Percentiles rank a stretch among this genome's conserved stretches.
Evolutionary conservation across 1,140 invertebrate genomes (phyloP).

Genomic region (Myzus persicae): DNA sequence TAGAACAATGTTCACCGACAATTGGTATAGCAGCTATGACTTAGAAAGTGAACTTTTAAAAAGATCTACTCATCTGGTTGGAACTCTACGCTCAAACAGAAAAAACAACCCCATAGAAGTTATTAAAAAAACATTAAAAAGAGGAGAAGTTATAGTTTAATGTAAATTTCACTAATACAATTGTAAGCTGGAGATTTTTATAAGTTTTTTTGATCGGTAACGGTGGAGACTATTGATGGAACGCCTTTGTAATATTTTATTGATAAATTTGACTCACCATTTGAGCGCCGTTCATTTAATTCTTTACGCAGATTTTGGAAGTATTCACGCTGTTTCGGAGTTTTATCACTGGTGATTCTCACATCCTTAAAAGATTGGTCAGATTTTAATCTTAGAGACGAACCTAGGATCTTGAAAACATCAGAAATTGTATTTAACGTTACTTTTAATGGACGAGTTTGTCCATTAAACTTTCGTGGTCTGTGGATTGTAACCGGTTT

Average conservation of each 20-base stretch:
- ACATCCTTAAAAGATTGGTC: not conserved
- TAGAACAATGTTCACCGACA: slow-evolving; percentile 46
- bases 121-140: not conserved
- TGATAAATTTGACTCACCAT: not conserved
- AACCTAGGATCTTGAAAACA: not conserved
- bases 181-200: not conserved
- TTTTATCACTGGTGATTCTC: not conserved
- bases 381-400: not conserved
- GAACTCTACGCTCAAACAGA: slow-evolving; percentile 51
- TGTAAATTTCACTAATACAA: too few relatives aligned
- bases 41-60: slow-evolving; percentile 46
- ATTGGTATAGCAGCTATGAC: slow-evolving; percentile 51
- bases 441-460: not conserved
- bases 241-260: slow-evolving; percentile 19
- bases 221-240: not conserved
- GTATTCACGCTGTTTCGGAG: slow-evolving; percentile 11
- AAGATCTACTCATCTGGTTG: slow-evolving; percentile 44
- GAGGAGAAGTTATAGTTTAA: not conserved
- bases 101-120: slow-evolving; percentile 13
- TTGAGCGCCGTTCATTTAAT: not conserved
- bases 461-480: not conserved
- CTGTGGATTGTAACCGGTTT: not conserved
- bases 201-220: slow-evolving; percentile 32
- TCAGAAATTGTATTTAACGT: not conserved
- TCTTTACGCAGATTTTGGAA: slow-evolving; percentile 6